Conservation (phyloP, 2,113 vertebrate species). For the Prunella himalayana region DNA sequence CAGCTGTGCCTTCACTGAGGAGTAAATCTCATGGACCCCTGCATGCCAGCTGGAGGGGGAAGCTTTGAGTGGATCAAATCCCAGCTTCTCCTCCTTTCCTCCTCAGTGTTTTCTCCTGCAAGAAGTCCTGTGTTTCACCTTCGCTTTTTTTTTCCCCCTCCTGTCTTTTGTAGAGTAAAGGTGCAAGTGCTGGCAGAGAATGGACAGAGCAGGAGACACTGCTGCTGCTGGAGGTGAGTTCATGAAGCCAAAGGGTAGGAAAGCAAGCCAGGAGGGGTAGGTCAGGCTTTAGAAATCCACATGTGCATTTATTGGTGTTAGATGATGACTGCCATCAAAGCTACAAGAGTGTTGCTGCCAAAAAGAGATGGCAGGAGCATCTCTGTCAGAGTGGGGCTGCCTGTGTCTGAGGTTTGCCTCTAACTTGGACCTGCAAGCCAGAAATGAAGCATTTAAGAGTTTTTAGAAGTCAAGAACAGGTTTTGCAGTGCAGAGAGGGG, state of each 20-base stretch:
- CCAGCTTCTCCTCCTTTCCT: not conserved
- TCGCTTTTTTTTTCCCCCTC: not conserved
- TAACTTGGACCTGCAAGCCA: not conserved
- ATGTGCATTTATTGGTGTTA: accelerated
- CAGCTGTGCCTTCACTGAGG: not conserved
- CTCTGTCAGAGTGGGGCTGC: not conserved
- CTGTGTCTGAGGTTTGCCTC: not conserved
- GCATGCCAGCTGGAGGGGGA: accelerated
- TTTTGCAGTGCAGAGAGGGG: not conserved
- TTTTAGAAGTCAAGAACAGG: accelerated
- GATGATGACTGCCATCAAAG: accelerated
- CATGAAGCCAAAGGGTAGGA: not conserved
- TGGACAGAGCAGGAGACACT: conserved; percentile 98
- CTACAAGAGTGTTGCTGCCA: accelerated
- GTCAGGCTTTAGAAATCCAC: not conserved
- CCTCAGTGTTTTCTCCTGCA: not conserved
- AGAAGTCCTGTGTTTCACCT: not conserved
- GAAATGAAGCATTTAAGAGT: accelerated
- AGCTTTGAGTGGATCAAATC: not conserved
- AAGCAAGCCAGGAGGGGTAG: not conserved
- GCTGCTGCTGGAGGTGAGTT: conserved; percentile 88
- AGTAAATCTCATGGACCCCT: accelerated
- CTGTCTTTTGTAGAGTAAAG: conserved; percentile 78
- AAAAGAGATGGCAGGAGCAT: not conserved
- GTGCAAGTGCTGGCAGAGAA: conserved; percentile 83